Evolutionary conservation across 2,113 vertebrate species (phyloP).

Genomic region (Entomyzon cyanotis): DNA sequence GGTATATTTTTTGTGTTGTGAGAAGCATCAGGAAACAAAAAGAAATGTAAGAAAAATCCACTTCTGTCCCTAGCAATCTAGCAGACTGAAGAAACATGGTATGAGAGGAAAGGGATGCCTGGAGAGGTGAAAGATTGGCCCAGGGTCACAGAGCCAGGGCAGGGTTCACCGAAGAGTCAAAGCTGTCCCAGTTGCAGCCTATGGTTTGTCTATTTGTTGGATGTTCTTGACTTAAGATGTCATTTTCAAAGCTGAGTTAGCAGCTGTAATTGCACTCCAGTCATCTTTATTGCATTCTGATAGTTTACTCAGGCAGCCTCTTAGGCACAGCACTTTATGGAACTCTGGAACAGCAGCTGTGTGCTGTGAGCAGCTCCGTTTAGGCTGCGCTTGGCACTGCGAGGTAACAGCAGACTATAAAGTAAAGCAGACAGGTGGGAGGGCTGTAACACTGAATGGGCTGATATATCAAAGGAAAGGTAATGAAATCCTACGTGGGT

Average conservation of each 20-base stretch:
- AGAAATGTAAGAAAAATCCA: neutral
- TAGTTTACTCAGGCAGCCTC: neutral
- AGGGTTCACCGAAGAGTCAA: neutral
- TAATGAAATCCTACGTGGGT: neutral
- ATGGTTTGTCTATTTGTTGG: neutral
- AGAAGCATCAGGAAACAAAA: neutral
- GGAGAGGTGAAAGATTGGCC: neutral
- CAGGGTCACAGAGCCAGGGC: neutral
- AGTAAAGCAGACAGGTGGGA: constrained; percentile 12
- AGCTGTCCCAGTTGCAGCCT: neutral
- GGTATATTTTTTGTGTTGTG: neutral
- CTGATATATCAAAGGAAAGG: constrained; percentile 25
- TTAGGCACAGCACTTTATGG: neutral
- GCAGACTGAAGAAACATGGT: neutral
- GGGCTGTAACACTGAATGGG: constrained; percentile 30
- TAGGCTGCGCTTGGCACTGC: neutral
- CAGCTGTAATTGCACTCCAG: neutral
- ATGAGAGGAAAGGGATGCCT: neutral
- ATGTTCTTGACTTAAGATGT: neutral
- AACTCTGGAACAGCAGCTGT: neutral
- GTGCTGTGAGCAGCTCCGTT: neutral
- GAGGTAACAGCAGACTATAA: constrained; percentile 3
- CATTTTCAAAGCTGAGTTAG: neutral
- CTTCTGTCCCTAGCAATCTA: neutral
- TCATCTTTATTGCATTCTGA: neutral